Base-by-base conservation (phyloP, 2,888 invertebrate genomes). In the Rugalucina vietnamica region DNA sequence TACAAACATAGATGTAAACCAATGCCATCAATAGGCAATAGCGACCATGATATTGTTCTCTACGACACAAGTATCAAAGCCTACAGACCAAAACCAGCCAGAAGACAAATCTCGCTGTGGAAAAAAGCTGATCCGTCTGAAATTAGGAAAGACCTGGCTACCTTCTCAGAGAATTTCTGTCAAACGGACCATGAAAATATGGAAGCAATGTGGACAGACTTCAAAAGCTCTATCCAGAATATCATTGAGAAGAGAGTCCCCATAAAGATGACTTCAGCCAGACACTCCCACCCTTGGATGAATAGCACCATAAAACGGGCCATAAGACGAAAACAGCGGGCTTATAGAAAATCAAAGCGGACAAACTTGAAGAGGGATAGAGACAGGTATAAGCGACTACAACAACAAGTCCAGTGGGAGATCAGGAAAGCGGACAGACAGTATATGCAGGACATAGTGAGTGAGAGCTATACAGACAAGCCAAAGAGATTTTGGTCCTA, bases 401-500 rank as follows among this genome's bases (percentile, higher is more conserved):
- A 77, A 77, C 27, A 74, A 43, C 65, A 77, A 65, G 69, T 36
- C 24, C 74, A 80, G 27, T 65, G 24, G 43, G 43, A 76, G 27
- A 49, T 73, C 8, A 76, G 73, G n/a, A 32, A 4, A 65, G 73
- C 79, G 24, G 60, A 69, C 73, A 76, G n/a, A 36, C 14, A 70
- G n/a, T 73, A 79, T n/a, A 79, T 75, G 78, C 37, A 79, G n/a
- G 81, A 76, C n/a, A 73, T 76, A 24, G 57, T 76, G 27, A 81
- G 76, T 37, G 39, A 71, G 12, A 43, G 57, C 43, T 76, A 37
- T 10, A 76, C 34, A 18, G 29, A 57, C 18, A 81, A 71, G 8
- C 72, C 81, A n/a, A 86, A 86, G 50, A 14, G 54, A 27, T 84
- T 88, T 39, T 86, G 80, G 78, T 34, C 75, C 29, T 87, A 75